Base-by-base conservation (phyloP, 2,113 vertebrate species). In the Psilopsiagon aymara region DNA sequence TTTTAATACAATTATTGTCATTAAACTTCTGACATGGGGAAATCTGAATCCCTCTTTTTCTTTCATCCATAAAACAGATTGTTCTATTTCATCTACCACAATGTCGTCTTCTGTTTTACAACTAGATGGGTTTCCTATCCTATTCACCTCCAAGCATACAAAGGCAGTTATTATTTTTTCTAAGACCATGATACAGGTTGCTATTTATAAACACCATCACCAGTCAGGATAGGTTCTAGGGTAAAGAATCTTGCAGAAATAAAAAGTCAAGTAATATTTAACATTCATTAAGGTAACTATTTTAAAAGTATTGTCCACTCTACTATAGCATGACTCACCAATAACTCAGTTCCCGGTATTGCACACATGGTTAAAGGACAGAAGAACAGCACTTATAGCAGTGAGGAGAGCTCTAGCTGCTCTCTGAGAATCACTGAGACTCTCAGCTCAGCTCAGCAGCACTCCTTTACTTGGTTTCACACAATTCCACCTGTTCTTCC, bases 301-400 rank as follows among this genome's bases (percentile, higher is more conserved):
- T 59, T 76, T 19, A 39, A 43, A 75, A 53, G 6, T 2, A 8
- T 55, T 80, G 20, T 69, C 37, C 59, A 35, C 12, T 13, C 5
- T 19, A 4, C 5, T 29, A 1, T 0, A 13, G 11, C 2, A 6
- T 7, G 10, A 43, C 13, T 93, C 6, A 16, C 46, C 51, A 8
- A 18, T 6, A 67, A 5, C 17, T 37, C 52, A 23, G 9, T 25
- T 82, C 8, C 25, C 46, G 23, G 39, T 33, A 31, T 13, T 21
- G 11, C 63, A 77, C 37, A 17, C 16, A 33, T 4, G 11, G 19
- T 14, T 24, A 28, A 88, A 85, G 60, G n/a, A 43, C 49, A 91
- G 85, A n/a, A 71, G 49, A 43, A 60, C 15, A 82, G 15, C 16
- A 59, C 4, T 24, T 13, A 27, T 6, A 55, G 35, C 17, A 52